Evolutionary conservation across 2,888 invertebrate species (phyloP).

Genomic region (Rosalia funebris): DNA sequence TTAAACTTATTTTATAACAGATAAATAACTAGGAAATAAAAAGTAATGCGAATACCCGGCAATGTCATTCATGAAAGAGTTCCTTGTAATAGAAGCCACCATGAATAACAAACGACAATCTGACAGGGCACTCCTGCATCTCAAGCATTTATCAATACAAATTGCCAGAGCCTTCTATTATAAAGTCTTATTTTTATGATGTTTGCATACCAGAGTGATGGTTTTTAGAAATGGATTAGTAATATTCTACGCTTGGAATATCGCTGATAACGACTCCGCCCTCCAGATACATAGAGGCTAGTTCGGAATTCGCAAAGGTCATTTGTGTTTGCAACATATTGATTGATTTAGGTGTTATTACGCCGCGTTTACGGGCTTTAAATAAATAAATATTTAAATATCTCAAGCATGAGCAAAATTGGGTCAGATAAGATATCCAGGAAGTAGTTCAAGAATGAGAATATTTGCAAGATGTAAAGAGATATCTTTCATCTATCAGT

Average conservation of each 20-base stretch:
- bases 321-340: constrained; percentile 43
- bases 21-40: neutral
- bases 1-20: too few species aligned
- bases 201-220: constrained; percentile 29
- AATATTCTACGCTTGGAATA: constrained; percentile 35
- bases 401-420: constrained; percentile 3
- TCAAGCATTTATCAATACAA: constrained; percentile 32
- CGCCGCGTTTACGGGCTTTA: constrained; percentile 9
- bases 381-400: constrained; percentile 18
- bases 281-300: constrained; percentile 50
- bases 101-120: constrained; percentile 33
- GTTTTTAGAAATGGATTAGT: constrained; percentile 28
- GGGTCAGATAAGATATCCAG: constrained; percentile 11
- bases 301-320: constrained; percentile 54
- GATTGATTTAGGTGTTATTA: constrained; percentile 40
- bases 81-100: constrained; percentile 15
- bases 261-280: constrained; percentile 51
- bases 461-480: neutral
- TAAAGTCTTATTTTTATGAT: constrained; percentile 28
- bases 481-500: neutral
- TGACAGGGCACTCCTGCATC: constrained; percentile 31
- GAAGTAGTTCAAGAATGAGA: constrained; percentile 4
- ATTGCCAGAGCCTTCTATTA: constrained; percentile 32
- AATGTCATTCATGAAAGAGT: constrained; percentile 8
- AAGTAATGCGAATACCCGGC: neutral